Base-by-base conservation (phyloP, 2,888 invertebrate species). In the Harpagoxenus sublaevis region DNA sequence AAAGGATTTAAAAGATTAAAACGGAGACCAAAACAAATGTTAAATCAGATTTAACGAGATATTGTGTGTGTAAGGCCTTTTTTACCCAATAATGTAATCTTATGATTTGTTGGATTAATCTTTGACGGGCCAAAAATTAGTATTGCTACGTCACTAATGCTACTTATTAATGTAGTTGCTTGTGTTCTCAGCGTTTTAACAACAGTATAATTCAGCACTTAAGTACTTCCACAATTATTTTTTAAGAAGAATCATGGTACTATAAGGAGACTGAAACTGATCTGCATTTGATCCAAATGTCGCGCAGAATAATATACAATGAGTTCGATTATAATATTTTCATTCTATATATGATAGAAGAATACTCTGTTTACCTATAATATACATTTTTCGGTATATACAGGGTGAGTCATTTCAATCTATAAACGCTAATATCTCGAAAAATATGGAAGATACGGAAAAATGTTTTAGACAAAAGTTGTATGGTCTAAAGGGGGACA, bases 241-340 rank as follows among this genome's bases (percentile, higher is more conserved):
- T 66, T 55, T 42, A 66, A 77, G 53, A 53, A 53, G 3, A 18
- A 65, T 35, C 1, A 65, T 42, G 12, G 18, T 78, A 66, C 8
- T 66, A 55, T 66, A 8, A 78, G 53, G 51, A 77, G 66, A 66
- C 77, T 66, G 66, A 66, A 45, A 55, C 15, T 3, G 51, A 78
- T 78, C n/a, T 78, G 28, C 12, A 39, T 55, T 66, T 55, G 55
- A 66, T 18, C 4, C 10, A 39, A 35, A 66, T 45, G 12, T 28
- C 12, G 15, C 0, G n/a, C n/a, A 63, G 42, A 55, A 66, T 12
- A 39, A 28, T 55, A 23, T 28, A 18, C 15, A 28, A 10, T 75
- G 15, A 77, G 5, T 53, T 63, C 0, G 35, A 35, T 35, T 35
- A 35, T 39, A 65, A 77, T 42, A 77, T 42, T 55, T 78, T 66